Conservation (phyloP, 2,797 vertebrate genomes). For the Agapornis canus region DNA sequence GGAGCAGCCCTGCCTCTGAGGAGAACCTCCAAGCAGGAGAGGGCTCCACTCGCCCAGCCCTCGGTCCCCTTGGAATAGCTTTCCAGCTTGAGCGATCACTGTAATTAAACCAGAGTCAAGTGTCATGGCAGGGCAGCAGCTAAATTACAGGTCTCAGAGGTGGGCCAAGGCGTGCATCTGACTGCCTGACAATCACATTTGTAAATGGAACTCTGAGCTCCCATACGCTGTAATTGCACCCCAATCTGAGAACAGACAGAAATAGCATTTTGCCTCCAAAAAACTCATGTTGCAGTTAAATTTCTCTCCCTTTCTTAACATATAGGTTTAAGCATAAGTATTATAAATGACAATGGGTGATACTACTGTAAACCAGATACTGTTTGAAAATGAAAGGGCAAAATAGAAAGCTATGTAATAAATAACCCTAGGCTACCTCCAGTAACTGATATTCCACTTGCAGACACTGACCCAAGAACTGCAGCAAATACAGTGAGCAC, state of each 20-base stretch:
- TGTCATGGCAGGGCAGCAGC: conserved; percentile 53
- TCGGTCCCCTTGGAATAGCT: conserved; percentile 32
- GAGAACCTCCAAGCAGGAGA: neutral
- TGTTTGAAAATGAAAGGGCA: neutral
- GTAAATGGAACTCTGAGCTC: conserved; percentile 30
- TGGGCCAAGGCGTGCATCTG: conserved; percentile 20
- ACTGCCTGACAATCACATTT: conserved; percentile 56
- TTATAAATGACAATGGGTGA: neutral
- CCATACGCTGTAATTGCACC: neutral
- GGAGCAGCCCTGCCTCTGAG: neutral
- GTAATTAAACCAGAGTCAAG: conserved; percentile 66
- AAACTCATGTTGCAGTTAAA: neutral
- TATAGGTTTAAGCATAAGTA: neutral
- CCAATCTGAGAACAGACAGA: neutral
- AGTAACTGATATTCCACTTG: neutral
- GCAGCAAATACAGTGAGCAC: neutral
- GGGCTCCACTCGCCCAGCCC: neutral
- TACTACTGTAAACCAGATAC: neutral
- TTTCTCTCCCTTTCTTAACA: conserved; percentile 26
- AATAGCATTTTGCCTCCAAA: neutral
- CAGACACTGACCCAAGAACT: neutral
- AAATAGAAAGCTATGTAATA: neutral
- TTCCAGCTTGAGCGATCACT: conserved; percentile 46
- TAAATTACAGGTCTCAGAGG: conserved; percentile 71
- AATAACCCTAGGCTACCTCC: neutral